Percentiles rank a stretch among this genome's conserved stretches.
Conservation (phyloP, 2,888 invertebrate genomes). For the Eubasilissa splendida region DNA sequence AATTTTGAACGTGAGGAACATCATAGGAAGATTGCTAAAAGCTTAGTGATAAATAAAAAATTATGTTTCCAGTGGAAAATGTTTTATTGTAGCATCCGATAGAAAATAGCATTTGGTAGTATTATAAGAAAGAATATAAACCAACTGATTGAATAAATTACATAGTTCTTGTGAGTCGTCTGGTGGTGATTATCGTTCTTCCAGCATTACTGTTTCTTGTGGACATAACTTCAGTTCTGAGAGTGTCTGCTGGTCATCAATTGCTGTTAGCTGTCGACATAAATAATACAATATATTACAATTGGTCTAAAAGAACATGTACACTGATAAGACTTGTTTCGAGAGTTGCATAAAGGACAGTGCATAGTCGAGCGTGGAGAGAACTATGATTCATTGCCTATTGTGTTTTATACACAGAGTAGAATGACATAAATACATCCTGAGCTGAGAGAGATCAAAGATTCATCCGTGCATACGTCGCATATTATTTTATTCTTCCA, state of each 20-base stretch:
- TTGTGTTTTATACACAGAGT: too few relatives aligned
- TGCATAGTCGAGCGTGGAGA: too few relatives aligned
- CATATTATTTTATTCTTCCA: too few relatives aligned
- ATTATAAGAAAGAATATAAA: conserved; percentile 55
- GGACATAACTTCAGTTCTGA: conserved; percentile 89
- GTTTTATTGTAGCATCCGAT: conserved; percentile 51
- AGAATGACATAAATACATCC: too few relatives aligned
- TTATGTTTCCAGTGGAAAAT: conserved; percentile 39
- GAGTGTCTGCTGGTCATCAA: conserved; percentile 84
- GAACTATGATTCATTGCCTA: too few relatives aligned
- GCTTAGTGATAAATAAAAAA: conserved; percentile 20
- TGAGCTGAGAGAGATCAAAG: too few relatives aligned
- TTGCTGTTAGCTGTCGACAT: conserved; percentile 80
- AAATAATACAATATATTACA: background rate
- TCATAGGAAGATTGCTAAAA: background rate
- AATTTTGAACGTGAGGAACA: too few relatives aligned
- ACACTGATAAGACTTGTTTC: too few relatives aligned
- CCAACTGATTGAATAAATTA: conserved; percentile 48
- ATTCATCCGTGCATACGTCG: too few relatives aligned
- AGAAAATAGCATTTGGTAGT: conserved; percentile 55
- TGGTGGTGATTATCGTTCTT: conserved; percentile 80
- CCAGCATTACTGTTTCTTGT: conserved; percentile 95
- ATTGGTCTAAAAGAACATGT: too few relatives aligned
- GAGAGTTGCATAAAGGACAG: too few relatives aligned
- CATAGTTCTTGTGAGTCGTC: background rate